A percentile compares a stretch with the other conserved stretches of the same genome.
Evolutionary conservation across 1,140 invertebrate species (phyloP).

Genomic region (Gyrodactylus salaris): DNA sequence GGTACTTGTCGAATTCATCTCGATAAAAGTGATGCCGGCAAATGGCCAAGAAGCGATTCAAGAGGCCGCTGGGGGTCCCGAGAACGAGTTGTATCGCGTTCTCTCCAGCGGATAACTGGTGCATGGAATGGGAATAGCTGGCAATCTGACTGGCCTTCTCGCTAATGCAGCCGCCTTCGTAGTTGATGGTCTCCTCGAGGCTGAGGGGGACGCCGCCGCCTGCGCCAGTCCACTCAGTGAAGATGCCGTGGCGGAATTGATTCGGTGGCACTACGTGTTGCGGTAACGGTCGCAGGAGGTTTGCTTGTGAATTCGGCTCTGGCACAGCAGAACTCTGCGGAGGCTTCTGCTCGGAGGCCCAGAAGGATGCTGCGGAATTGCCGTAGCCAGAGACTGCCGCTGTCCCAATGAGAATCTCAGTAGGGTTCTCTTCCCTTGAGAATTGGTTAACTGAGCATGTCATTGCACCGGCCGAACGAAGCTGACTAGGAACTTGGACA

Average conservation of each 20-base stretch:
- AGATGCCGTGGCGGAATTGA: neutral
- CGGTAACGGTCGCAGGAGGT: neutral
- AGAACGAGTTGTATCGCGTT: neutral
- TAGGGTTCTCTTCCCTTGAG: neutral
- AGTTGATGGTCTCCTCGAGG: neutral
- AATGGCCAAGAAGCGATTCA: neutral
- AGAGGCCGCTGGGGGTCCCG: neutral
- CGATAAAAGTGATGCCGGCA: neutral
- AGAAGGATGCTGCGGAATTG: neutral
- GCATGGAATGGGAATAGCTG: neutral
- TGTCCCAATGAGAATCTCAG: neutral
- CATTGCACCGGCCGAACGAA: neutral
- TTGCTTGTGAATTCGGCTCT: neutral
- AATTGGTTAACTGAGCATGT: neutral
- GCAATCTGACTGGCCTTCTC: neutral
- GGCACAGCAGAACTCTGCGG: neutral
- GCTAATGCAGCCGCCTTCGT: neutral
- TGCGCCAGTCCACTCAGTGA: neutral
- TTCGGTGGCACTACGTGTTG: neutral
- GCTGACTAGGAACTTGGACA: neutral
- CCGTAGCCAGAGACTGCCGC: neutral
- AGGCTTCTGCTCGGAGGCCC: neutral
- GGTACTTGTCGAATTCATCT: neutral
- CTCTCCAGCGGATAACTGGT: neutral
- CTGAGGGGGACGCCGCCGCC: neutral